Conservation (phyloP, 2,888 invertebrate genomes). For the Melipona bicolor region DNA sequence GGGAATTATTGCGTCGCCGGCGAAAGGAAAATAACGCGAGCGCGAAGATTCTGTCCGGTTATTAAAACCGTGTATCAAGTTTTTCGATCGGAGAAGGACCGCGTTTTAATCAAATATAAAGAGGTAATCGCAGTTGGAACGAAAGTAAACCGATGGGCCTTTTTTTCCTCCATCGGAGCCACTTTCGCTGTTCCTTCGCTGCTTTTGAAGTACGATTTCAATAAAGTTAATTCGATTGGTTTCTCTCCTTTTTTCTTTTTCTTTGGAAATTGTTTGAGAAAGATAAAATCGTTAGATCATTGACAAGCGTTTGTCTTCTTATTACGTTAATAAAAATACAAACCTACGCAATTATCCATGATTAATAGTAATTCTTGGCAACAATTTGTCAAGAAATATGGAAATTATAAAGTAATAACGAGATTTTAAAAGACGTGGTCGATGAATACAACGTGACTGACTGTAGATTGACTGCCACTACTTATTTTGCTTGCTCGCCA, state of each 20-base stretch:
- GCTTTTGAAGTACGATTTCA: too few species aligned
- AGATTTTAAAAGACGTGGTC: neutral
- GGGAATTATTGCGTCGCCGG: neutral
- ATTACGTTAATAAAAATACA: neutral
- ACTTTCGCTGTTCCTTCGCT: too few species aligned
- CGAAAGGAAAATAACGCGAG: neutral
- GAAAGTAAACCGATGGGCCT: too few species aligned
- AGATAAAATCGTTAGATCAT: neutral
- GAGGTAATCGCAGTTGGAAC: neutral
- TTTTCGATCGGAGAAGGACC: neutral
- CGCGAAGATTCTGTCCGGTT: neutral
- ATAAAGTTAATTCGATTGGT: too few species aligned
- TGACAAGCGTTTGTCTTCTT: neutral
- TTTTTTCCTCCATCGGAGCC: neutral
- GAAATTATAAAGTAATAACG: too few species aligned
- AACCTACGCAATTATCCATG: neutral
- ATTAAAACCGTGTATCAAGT: neutral
- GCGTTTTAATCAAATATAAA: neutral
- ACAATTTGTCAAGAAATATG: too few species aligned
- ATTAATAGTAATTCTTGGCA: too few species aligned
- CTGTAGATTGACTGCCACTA: neutral
- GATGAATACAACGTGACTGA: neutral
- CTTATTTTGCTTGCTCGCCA: neutral
- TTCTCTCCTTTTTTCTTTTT: too few species aligned
- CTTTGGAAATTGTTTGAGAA: too few species aligned